Conservation (phyloP, 2,797 vertebrate species). For the Intellagama lesueurii region DNA sequence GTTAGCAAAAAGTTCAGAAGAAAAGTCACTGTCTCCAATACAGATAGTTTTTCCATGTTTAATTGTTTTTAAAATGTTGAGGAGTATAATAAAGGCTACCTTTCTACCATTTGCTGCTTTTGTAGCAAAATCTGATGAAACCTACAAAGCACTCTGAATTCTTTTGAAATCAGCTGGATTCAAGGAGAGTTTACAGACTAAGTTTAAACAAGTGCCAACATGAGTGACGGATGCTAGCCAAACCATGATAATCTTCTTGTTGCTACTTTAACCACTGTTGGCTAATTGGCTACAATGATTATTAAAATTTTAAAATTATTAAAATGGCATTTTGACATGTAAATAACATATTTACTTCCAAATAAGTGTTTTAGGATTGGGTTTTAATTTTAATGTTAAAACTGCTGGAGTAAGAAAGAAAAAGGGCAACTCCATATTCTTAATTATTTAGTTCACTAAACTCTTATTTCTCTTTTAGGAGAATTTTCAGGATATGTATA, state of each 20-base stretch:
- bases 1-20: neutral
- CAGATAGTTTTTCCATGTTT: neutral
- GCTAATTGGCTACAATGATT: conserved; percentile 12
- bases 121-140: no score
- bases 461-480: neutral
- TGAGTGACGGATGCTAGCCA: neutral
- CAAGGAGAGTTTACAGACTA: neutral
- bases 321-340: conserved; percentile 15
- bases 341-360: neutral
- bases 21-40: neutral
- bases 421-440: neutral
- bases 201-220: neutral
- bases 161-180: neutral
- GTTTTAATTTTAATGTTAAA: conserved; percentile 4
- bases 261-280: conserved; percentile 6
- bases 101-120: neutral
- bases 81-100: neutral
- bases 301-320: conserved; percentile 36
- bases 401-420: neutral
- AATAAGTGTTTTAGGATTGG: conserved; percentile 6
- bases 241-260: conserved; percentile 11
- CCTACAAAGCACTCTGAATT: neutral
- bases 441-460: neutral
- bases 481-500: neutral
- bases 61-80: no score